These are phyloP conservation scores for Ormia ochracea DNA, from an alignment of 2,888 invertebrate genomes.

Conservation along the genomic window DNA sequence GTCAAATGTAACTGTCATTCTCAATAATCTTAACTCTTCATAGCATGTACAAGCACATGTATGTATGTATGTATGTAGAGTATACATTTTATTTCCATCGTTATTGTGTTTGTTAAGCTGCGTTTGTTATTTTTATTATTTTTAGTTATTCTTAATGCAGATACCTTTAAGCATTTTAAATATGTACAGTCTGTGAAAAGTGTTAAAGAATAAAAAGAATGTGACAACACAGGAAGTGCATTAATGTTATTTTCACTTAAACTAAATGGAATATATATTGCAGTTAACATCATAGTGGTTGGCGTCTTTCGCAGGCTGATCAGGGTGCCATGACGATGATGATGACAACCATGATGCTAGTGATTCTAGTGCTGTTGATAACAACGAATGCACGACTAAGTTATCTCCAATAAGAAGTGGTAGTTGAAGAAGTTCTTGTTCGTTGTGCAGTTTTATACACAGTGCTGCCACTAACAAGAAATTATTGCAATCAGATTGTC, in stretches of 20 bases:
- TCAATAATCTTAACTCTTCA: conserved; percentile 60
- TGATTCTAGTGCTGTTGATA: background rate
- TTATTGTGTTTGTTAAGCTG: background rate
- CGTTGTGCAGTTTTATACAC: background rate
- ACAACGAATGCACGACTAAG: conserved; percentile 16
- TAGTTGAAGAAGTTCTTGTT: background rate
- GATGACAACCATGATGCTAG: background rate
- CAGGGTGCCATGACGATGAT: background rate
- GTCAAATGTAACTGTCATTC: conserved; percentile 61
- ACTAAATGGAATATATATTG: conserved; percentile 59
- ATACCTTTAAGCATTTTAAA: conserved; percentile 63
- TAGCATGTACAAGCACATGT: conserved; percentile 58
- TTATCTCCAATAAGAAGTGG: background rate
- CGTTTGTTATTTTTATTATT: conserved; percentile 28
- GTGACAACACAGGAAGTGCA: conserved; percentile 63
- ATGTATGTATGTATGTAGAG: too few relatives aligned
- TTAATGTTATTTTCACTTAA: conserved; percentile 63
- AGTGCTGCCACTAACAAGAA: too few relatives aligned
- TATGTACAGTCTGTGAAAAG: conserved; percentile 61
- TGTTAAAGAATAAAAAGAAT: conserved; percentile 59
- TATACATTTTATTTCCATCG: conserved; percentile 45
- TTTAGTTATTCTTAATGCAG: conserved; percentile 44
- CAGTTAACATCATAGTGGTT: conserved; percentile 30
- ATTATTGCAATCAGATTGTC: too few relatives aligned
- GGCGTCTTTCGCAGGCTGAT: too few relatives aligned